Evolutionary conservation across 2,888 invertebrate species (phyloP), one percentile per base, ranked within the genome.

Genomic region (Trisateles emortualis): DNA sequence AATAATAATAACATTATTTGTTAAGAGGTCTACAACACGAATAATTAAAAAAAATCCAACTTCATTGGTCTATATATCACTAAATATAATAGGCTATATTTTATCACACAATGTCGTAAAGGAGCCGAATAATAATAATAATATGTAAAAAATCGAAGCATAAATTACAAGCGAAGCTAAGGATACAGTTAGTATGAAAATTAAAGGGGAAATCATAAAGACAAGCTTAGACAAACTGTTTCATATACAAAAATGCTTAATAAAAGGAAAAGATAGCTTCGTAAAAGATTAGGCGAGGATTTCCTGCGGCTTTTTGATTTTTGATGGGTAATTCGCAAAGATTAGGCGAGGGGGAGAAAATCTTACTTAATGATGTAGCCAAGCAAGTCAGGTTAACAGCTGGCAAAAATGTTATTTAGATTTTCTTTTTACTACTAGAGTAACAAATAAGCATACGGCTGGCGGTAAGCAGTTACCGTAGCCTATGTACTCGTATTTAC

Each of bases 221-320:
- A 46, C 19, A 36, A 42, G 32, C 30, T 29, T 24, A 42, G 32
- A 14, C 10, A 29, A 39, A 36, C 55, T 48, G 29, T 40, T 61
- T 11, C n/a, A 24, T 33, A 46, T 26, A n/a, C 14, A 47, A 54
- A 59, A 60, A 56, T 50, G 8, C 11, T 33, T 47, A 47, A 57
- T 49, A 61, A 66, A 57, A n/a, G 39, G 47, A 6, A 33, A 40
- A 68, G 35, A 41, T 55, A 41, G 22, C 38, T 55, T 48, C 24
- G 41, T 32, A 36, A 48, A 51, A 46, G 52, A 59, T 64, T 49
- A 51, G 33, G 48, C 35, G 19, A 50, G 36, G 36, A 50, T 64
- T 35, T 36, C 16, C 45, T 26, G 50, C 48, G 43, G 59, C 47
- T 52, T 59, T 68, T 48, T 68, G 54, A 52, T 64, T 50, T 51